A percentile compares a stretch with the other conserved stretches of the same genome.
These are phyloP conservation scores for Globodera ellingtonae DNA, from an alignment of 1,140 invertebrate species.

Conservation along the genomic window DNA sequence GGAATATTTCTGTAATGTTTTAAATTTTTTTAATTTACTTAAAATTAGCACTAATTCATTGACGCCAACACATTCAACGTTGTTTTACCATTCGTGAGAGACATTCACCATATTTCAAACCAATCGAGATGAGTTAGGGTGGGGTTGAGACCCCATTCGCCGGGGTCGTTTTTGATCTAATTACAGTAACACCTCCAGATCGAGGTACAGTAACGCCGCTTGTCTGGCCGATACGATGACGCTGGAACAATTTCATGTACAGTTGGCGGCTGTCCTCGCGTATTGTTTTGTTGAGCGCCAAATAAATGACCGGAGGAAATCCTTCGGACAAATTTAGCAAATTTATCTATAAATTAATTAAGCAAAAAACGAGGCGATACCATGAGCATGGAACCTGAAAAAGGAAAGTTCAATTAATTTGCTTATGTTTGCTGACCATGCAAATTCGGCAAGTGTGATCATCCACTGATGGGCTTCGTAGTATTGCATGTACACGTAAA, in stretches of 20 bases:
- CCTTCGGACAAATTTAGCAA: not conserved
- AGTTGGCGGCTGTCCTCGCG: not conserved
- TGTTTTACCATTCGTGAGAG: too few relatives aligned
- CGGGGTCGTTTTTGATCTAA: too few relatives aligned
- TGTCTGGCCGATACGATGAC: not conserved
- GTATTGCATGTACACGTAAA: conserved; percentile 9
- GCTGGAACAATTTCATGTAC: not conserved
- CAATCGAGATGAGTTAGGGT: too few relatives aligned
- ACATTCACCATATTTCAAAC: too few relatives aligned
- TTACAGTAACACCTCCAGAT: too few relatives aligned
- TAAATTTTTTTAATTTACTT: too few relatives aligned
- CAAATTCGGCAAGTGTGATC: conserved; percentile 10
- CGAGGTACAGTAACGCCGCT: not conserved
- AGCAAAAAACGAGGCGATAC: not conserved
- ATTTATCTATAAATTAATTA: not conserved
- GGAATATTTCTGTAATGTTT: too few relatives aligned
- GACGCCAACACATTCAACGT: too few relatives aligned
- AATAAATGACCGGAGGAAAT: conserved; percentile 16
- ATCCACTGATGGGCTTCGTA: not conserved
- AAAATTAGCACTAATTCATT: too few relatives aligned
- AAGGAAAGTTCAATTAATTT: not conserved
- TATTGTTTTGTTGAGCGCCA: conserved; percentile 2
- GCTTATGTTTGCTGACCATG: not conserved
- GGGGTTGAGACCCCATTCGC: too few relatives aligned
- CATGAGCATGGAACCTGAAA: conserved; percentile 17